Evolutionary conservation across 2,797 vertebrate genomes (phyloP), one percentile per base, ranked within the genome.

Genomic region (Eidolon dupreanum): DNA sequence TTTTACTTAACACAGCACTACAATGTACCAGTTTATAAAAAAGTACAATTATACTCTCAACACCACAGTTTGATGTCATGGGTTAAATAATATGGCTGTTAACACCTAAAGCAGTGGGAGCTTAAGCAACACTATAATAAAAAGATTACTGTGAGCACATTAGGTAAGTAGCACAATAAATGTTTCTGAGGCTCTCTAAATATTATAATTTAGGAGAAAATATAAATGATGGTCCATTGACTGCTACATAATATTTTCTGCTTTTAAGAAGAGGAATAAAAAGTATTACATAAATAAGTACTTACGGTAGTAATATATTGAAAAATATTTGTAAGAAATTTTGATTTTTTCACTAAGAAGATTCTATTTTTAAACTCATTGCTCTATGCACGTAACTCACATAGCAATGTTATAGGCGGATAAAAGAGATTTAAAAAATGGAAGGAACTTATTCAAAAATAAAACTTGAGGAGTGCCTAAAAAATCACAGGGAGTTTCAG

Each of bases 11-110:
- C 85, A 41, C 77, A 93, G 88, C 92, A 90, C 11, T 94, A 8
- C 1, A 2, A 22, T 24, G 11, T 93, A 82, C 83, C 12, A 91
- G 20, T 97, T 96, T 93, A 26, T 93, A 68, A 96, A 95, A 63
- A 96, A 97, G 84, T 71, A 22, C 13, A 84, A 36, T 97, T 97
- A 95, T 24, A 93, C 63, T 95, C 84, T 97, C 90, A 95, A 96
- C 10, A 93, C 19, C n/a, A 68, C 53, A 93, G 89, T 97, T 97
- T 96, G 94, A 97, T 95, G 70, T 66, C 33, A 96, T 87, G 97
- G 89, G 96, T 96, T 97, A 88, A 98, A 97, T 98, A 98, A 97
- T 96, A 94, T 7, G 10, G 28, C 85, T 96, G 77, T 92, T 96
- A 97, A 88, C 7, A 93, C 16, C 24, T 66, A 97, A 57, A 97